A percentile compares a stretch with the other conserved stretches of the same genome.
phyloP scores from a whole-genome alignment of 2,797 vertebrate genomes.

The Ceyx erithaca region DNA sequence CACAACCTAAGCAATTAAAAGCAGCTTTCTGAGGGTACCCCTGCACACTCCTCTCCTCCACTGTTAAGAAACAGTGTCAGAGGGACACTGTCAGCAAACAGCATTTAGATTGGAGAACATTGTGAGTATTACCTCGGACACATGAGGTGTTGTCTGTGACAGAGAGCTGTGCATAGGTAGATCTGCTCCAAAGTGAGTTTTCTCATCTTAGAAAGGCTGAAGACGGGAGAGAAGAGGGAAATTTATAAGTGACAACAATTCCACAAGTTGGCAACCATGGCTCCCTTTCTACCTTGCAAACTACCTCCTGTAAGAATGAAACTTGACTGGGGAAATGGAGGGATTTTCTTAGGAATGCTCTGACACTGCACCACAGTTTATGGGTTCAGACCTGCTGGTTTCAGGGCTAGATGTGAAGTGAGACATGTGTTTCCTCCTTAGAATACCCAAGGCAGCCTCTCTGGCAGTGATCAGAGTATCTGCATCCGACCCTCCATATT shows the following conservation, averaged over 20 bases:
- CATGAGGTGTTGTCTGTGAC: not conserved
- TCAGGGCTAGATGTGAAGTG: not conserved
- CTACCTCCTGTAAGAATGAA: not conserved
- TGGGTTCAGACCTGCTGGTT: not conserved
- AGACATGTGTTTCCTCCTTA: not conserved
- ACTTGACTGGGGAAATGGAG: not conserved
- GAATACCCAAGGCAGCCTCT: not conserved
- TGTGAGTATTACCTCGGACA: not conserved
- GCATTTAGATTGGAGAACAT: not conserved
- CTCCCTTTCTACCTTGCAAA: not conserved
- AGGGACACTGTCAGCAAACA: not conserved
- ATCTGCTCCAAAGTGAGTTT: not conserved
- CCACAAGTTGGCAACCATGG: fast-evolving
- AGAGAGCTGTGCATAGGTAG: not conserved
- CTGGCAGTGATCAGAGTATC: not conserved
- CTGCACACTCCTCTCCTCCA: not conserved
- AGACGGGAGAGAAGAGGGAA: not conserved
- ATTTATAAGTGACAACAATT: fast-evolving
- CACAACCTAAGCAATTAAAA: conserved; percentile 22
- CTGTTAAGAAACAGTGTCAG: not conserved
- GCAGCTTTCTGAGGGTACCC: not conserved
- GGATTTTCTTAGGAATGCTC: not conserved
- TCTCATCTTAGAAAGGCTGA: not conserved
- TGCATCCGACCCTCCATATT: not conserved
- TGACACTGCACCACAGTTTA: not conserved